Evolutionary conservation across 2,797 vertebrate species (phyloP).

Genomic region (Sebastes goodei): DNA sequence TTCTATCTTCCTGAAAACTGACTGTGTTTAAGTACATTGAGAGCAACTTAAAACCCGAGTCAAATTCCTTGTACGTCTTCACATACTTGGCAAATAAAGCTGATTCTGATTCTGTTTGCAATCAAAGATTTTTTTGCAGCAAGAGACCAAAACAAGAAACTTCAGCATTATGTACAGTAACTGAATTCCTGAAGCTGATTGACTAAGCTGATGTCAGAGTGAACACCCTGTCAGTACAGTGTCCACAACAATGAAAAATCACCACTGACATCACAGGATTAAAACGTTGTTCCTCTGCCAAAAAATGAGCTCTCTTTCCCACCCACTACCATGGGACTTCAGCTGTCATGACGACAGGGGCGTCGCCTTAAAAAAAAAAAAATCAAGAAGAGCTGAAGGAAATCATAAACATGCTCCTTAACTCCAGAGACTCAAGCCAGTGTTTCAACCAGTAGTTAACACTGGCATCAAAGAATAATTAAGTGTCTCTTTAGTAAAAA

Average conservation of each 20-base stretch:
- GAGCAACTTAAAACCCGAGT: background rate
- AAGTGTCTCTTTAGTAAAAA: background rate
- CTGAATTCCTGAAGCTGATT: background rate
- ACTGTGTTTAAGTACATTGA: background rate
- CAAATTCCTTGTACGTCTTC: background rate
- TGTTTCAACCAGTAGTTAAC: background rate
- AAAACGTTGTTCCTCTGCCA: constrained; percentile 48
- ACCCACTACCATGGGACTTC: constrained; percentile 61
- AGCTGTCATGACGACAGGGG: constrained; percentile 50
- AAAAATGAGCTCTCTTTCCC: constrained; percentile 40
- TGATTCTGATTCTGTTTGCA: background rate
- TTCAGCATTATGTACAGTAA: background rate
- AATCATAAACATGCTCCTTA: background rate
- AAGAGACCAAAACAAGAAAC: background rate
- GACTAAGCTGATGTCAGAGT: constrained; percentile 5
- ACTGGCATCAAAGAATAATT: background rate
- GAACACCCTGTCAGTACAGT: constrained; percentile 27
- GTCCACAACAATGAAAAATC: constrained; percentile 30
- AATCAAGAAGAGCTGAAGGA: background rate
- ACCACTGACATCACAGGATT: constrained; percentile 50
- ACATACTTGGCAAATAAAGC: background rate
- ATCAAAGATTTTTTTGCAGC: background rate
- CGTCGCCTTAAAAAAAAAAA: constrained; percentile 12
- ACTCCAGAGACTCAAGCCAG: background rate
- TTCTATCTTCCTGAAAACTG: background rate